A percentile compares a stretch with the other conserved stretches of the same genome.
Conservation (phyloP, 1,140 invertebrate genomes). For the Achatina immaculata region DNA sequence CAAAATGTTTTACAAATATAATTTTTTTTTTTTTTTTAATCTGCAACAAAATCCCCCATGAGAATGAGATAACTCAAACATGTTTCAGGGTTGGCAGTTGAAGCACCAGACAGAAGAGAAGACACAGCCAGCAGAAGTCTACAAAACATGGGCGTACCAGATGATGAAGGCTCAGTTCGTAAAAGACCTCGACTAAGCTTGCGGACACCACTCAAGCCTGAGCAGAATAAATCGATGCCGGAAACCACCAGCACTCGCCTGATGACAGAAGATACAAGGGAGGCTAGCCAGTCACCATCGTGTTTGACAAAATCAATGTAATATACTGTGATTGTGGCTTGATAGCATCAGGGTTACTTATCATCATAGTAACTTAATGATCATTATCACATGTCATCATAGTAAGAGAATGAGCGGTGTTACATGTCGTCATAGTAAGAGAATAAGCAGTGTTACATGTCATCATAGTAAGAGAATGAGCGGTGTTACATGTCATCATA, state of each 20-base stretch:
- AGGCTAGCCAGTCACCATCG: not conserved
- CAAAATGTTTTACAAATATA: no score
- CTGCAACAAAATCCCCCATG: no score
- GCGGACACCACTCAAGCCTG: constrained; percentile 7
- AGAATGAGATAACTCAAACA: no score
- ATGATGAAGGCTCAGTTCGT: constrained; percentile 23
- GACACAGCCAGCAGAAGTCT: not conserved
- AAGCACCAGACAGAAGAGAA: not conserved
- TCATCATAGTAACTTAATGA: no score
- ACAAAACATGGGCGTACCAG: constrained; percentile 24
- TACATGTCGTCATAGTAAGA: no score
- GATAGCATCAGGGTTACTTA: no score
- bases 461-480: no score
- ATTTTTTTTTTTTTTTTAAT: no score
- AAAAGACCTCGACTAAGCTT: constrained; percentile 14
- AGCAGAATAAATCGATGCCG: not conserved
- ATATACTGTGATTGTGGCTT: not conserved
- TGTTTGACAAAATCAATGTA: not conserved
- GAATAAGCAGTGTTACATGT: no score
- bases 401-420: no score
- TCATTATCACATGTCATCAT: no score
- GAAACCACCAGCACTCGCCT: not conserved
- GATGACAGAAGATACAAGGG: not conserved
- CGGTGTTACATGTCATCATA: no score
- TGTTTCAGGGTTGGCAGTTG: not conserved